These are phyloP conservation scores for Paracentrotus lividus DNA, from an alignment of 53 echinoderm and acorn worm species.

Conservation along the genomic window DNA sequence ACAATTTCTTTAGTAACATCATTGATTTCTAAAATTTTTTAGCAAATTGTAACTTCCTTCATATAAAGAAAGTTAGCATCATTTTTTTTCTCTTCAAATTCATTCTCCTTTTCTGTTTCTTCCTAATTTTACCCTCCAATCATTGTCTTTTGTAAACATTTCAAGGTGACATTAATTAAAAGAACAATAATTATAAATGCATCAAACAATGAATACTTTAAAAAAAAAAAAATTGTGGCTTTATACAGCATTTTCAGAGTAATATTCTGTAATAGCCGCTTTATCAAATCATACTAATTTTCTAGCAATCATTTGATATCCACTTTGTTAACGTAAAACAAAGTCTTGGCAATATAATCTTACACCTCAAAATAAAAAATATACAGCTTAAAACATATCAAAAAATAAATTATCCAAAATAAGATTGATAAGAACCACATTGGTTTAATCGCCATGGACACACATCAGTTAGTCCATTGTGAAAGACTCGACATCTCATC, in stretches of 20 bases:
- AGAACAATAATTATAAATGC: background rate
- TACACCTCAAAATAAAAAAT: background rate
- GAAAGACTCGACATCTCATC: conserved; percentile 53
- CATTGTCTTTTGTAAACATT: background rate
- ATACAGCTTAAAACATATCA: conserved; percentile 40
- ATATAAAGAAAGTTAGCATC: background rate
- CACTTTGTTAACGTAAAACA: background rate
- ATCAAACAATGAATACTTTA: background rate
- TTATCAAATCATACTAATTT: background rate
- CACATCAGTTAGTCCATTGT: conserved; percentile 18
- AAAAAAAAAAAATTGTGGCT: background rate
- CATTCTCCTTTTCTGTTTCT: background rate
- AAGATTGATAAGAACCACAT: conserved; percentile 39
- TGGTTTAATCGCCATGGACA: conserved; percentile 49
- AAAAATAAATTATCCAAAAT: conserved; percentile 49
- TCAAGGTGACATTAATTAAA: conserved; percentile 4
- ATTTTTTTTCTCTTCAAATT: background rate
- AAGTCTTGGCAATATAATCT: conserved; percentile 11
- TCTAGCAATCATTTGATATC: background rate
- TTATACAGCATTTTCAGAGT: background rate
- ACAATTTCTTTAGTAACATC: background rate
- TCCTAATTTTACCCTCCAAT: background rate
- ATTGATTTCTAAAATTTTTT: too few relatives aligned
- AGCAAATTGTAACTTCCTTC: too few relatives aligned
- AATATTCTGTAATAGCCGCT: background rate